Evolutionary conservation across 2,797 vertebrate genomes (phyloP), one percentile per base, ranked within the genome.

Genomic region (Borostomias antarcticus): DNA sequence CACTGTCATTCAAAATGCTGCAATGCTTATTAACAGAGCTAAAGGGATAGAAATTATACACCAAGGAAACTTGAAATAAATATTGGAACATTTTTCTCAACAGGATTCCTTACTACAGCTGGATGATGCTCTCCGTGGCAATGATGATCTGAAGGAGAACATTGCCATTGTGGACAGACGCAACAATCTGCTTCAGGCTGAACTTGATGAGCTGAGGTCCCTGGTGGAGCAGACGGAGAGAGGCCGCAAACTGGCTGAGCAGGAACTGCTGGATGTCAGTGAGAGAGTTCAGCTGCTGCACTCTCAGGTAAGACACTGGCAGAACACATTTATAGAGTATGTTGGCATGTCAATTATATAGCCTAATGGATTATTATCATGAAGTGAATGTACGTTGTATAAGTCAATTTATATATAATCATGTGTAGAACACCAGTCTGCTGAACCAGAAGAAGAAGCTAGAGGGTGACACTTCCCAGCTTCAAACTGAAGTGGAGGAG

Each of bases 81-180:
- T 17, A n/a, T n/a, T n/a, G n/a, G 4, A 45, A 45, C 26, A 28
- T 60, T 1, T 64, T 56, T 59, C 5, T 43, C 28, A 70, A 0
- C 0, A 95, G 94, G 94, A 94, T 68, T 90, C 91, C 48, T 93
- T 95, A 78, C 78, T 96, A 73, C 94, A 94, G 61, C 89, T 96
- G 77, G 94, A 95, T 0, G 92, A 95, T 15, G 92, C 94, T 17
- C 0, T 93, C 0, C 92, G 94, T 23, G 68, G 89, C 19, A 92
- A 94, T 63, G 93, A 95, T 0, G 94, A 95, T 76, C 76, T 95
- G 65, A 96, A 95, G 80, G 94, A 96, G 82, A 95, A 96, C 75
- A 86, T 93, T 84, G 92, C 93, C 7, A 91, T 95, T 1, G 84
- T 94, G 75, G 94, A 95, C 29, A 91, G 89, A 79, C 93, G 94